These are phyloP conservation scores for Gallinago paraguaiae DNA, from an alignment of 2,113 vertebrate genomes.

Conservation along the genomic window DNA sequence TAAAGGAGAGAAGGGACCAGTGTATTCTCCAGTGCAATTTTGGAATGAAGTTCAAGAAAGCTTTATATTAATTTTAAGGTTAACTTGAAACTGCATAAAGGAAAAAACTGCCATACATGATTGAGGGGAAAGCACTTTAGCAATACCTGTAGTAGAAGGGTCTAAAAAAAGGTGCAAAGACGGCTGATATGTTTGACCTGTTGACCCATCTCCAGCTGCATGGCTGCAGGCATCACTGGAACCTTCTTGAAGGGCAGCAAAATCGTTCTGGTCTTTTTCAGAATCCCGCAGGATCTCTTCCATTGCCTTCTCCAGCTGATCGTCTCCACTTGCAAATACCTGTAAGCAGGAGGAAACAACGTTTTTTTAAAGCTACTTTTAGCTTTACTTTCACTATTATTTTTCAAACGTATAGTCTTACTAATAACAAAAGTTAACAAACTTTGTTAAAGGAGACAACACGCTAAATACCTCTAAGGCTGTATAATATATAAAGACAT, in stretches of 20 bases:
- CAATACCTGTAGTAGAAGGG: slow-evolving; percentile 73
- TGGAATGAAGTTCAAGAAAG: not conserved
- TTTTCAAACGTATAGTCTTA: not conserved
- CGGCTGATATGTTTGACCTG: slow-evolving; percentile 33
- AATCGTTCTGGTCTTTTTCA: slow-evolving; percentile 69
- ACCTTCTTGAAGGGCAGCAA: not conserved
- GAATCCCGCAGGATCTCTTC: slow-evolving; percentile 88
- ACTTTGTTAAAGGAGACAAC: not conserved
- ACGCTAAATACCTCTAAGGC: not conserved
- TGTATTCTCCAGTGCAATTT: not conserved
- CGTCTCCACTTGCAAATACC: slow-evolving; percentile 89
- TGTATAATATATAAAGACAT: not conserved
- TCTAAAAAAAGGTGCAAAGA: slow-evolving; percentile 76
- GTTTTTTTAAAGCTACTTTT: not conserved
- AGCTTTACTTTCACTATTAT: not conserved
- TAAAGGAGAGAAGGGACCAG: not conserved
- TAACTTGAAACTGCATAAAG: not conserved
- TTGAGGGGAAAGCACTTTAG: not conserved
- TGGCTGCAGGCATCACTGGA: slow-evolving; percentile 2
- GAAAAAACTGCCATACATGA: not conserved
- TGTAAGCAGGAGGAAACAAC: slow-evolving; percentile 26
- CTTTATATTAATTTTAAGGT: not conserved
- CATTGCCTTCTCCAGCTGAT: slow-evolving; percentile 93
- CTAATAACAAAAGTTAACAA: not conserved
- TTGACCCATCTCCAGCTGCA: slow-evolving; percentile 34